Evolutionary conservation across 2,797 vertebrate genomes (phyloP), one percentile per base, ranked within the genome.

Genomic region (Microcaecilia unicolor): DNA sequence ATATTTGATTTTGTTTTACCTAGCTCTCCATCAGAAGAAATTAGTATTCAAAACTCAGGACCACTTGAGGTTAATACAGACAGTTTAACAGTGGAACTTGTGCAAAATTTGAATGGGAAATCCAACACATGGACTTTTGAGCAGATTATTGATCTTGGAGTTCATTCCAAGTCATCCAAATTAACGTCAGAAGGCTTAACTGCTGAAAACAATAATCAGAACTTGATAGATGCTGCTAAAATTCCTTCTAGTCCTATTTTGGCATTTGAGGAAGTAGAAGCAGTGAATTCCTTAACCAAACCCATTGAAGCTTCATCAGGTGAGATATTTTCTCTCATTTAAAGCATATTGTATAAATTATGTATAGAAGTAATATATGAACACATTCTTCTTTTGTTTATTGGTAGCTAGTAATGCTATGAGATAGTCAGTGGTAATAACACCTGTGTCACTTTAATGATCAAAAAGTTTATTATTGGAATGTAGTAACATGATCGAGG

Each of bases 281-380:
- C 79, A 27, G 67, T 84, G 41, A 85, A 72, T 64, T 53, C 82
- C 36, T 73, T 92, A 61, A 76, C 66, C 69, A 85, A 85, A 55
- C 68, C 87, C 37, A 73, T 89, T 51, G 87, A 90, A 74, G 65
- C 83, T 60, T 72, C 88, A 48, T 82, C 89, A 71, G 90, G 91
- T 90, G 67, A 82, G 35, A 25, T 28, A 51, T 46, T 61, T 61
- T 60, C 37, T 38, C 31, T 26, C 41, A 31, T 31, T 41, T 34
- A 44, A 4, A 52, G 28, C 22, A 25, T 36, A 56, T 18, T 34
- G 41, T 28, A 15, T 9, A 4, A 9, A 11, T 17, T 7, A 18
- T 7, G 13, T n/a, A n/a, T n/a, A n/a, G 9, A 29, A 10, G 6
- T 6, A 3, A 7, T 17, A 16, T 7, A 4, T 17, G 15, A 15